Evolutionary conservation across 2,113 vertebrate species (phyloP).

Genomic region (Australoheros scitulus): DNA sequence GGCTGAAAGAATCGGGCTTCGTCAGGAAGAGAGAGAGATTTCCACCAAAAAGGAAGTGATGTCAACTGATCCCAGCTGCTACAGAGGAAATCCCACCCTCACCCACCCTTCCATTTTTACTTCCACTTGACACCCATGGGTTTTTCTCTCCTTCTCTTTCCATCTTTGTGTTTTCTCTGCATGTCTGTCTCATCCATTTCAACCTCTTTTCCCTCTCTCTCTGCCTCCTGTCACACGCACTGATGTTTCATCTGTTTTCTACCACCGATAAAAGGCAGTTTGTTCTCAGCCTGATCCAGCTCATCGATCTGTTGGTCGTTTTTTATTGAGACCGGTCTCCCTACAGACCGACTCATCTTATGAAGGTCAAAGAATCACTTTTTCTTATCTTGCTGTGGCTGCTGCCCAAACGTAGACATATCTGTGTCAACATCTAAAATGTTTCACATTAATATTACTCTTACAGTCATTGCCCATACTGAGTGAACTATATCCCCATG

Average conservation of each 20-base stretch:
- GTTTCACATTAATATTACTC: neutral
- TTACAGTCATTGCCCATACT: neutral
- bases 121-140: slow-evolving; percentile 10
- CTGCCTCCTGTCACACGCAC: neutral
- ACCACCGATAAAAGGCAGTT: slow-evolving; percentile 26
- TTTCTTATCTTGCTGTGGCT: neutral
- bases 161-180: neutral
- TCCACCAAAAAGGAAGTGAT: slow-evolving; percentile 48
- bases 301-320: slow-evolving; percentile 38
- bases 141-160: neutral
- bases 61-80: slow-evolving; percentile 17
- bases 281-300: slow-evolving; percentile 28
- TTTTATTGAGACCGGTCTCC: slow-evolving; percentile 24
- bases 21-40: neutral
- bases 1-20: neutral
- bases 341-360: slow-evolving; percentile 23
- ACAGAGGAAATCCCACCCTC: slow-evolving; percentile 47
- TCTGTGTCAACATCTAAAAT: slow-evolving; percentile 17
- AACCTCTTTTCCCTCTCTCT: neutral
- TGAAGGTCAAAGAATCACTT: slow-evolving; percentile 16
- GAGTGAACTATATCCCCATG: slow-evolving; percentile 18
- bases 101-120: slow-evolving; percentile 8
- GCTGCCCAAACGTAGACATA: neutral
- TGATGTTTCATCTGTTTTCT: slow-evolving; percentile 22
- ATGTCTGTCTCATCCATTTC: slow-evolving; percentile 4